These are phyloP conservation scores for Athene cunicularia DNA, from an alignment of 2,113 vertebrate species.

Conservation along the genomic window DNA sequence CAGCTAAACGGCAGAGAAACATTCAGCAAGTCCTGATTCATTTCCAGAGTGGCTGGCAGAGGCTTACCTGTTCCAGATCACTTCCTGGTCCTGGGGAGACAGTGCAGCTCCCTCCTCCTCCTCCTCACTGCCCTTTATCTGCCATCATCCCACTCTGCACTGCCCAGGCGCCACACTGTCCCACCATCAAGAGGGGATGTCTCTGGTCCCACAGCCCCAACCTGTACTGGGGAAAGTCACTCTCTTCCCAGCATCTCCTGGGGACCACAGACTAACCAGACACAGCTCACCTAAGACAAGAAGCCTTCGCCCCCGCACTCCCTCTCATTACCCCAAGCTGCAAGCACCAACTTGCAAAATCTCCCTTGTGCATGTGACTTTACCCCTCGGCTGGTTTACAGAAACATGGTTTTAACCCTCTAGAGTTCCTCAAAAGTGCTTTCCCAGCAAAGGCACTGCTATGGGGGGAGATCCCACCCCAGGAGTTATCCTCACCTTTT, in stretches of 20 bases:
- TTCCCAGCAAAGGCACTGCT: neutral
- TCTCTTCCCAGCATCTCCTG: neutral
- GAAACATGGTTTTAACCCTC: conserved; percentile 25
- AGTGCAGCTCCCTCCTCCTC: neutral
- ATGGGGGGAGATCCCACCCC: neutral
- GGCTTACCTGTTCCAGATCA: conserved; percentile 6
- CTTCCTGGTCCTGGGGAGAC: neutral
- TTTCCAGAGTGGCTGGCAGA: neutral
- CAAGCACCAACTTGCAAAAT: conserved; percentile 50
- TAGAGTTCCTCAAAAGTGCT: neutral
- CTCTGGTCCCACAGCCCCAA: neutral
- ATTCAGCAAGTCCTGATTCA: neutral
- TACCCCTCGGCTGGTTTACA: neutral
- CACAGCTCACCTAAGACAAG: neutral
- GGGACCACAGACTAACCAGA: neutral
- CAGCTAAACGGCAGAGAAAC: neutral
- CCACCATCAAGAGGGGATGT: neutral
- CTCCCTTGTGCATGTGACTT: conserved; percentile 36
- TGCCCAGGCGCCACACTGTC: neutral
- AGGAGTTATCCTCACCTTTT: neutral
- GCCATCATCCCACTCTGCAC: neutral
- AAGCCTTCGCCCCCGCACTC: neutral
- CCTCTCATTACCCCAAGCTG: neutral
- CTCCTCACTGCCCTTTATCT: neutral
- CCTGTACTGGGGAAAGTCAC: neutral